Percentiles rank a stretch among this genome's conserved stretches.
These are phyloP conservation scores for Syrphus vitripennis DNA, from an alignment of 2,888 invertebrate genomes.

Conservation along the genomic window DNA sequence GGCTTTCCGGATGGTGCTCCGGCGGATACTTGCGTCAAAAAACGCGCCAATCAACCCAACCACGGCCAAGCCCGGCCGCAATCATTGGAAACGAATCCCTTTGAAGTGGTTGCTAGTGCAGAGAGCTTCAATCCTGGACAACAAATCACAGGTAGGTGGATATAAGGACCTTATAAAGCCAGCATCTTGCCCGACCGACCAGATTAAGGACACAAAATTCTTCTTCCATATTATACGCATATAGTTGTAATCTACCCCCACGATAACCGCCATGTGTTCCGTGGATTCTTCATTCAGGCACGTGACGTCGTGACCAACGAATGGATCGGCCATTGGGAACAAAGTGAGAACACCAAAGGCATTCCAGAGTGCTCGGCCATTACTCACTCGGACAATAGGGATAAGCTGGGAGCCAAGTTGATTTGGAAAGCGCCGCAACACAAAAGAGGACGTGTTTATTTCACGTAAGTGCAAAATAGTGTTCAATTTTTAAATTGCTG, in stretches of 20 bases:
- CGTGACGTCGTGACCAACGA: slow-evolving; percentile 87
- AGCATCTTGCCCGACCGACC: neutral
- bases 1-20: slow-evolving; percentile 92
- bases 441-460: slow-evolving; percentile 87
- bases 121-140: slow-evolving; percentile 86
- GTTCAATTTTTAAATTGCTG: slow-evolving; percentile 18
- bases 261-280: slow-evolving; percentile 82
- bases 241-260: slow-evolving; percentile 77
- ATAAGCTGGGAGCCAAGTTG: slow-evolving; percentile 87
- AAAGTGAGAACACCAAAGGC: slow-evolving; percentile 88
- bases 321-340: slow-evolving; percentile 89
- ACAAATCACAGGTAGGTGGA: slow-evolving; percentile 85
- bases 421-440: slow-evolving; percentile 89
- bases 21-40: slow-evolving; percentile 90
- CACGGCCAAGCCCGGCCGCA: slow-evolving; percentile 89
- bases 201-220: slow-evolving; percentile 5
- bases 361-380: slow-evolving; percentile 91
- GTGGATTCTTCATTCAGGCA: slow-evolving; percentile 93
- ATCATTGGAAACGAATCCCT: slow-evolving; percentile 85
- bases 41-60: slow-evolving; percentile 87
- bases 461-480: slow-evolving; percentile 86
- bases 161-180: neutral
- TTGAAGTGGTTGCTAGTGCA: slow-evolving; percentile 85
- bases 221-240: no score
- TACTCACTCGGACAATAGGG: slow-evolving; percentile 89